A percentile compares a stretch with the other conserved stretches of the same genome.
phyloP scores from a whole-genome alignment of 2,797 vertebrate genomes.

The Gallirallus australis region DNA sequence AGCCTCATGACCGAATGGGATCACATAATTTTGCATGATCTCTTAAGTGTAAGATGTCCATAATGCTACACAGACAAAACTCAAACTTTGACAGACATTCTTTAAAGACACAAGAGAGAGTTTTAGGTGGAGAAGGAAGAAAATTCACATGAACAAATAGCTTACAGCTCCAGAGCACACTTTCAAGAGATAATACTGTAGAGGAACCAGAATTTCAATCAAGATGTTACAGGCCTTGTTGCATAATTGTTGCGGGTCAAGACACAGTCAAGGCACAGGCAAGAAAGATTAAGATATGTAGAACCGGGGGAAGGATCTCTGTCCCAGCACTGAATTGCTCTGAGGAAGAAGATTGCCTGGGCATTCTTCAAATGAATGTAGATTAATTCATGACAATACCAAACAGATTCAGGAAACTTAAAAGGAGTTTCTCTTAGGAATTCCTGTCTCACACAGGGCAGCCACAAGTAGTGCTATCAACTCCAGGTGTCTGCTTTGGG shows the following conservation, averaged over 20 bases:
- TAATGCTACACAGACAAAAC: not conserved
- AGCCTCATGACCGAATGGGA: not conserved
- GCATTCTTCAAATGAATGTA: not conserved
- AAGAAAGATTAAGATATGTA: fast-evolving
- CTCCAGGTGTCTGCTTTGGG: not conserved
- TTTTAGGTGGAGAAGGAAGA: not conserved
- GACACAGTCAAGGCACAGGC: not conserved
- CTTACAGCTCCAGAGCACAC: not conserved
- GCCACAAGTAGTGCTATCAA: not conserved
- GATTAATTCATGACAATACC: not conserved
- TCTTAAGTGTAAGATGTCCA: not conserved
- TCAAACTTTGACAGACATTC: not conserved
- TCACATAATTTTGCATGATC: not conserved
- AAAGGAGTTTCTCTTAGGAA: not conserved
- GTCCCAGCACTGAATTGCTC: not conserved
- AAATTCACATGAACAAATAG: not conserved
- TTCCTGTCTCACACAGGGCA: not conserved
- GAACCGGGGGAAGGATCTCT: not conserved
- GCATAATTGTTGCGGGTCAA: not conserved
- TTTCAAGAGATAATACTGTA: not conserved
- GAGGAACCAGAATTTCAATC: not conserved
- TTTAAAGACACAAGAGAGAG: not conserved
- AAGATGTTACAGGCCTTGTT: not conserved
- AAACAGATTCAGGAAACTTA: not conserved
- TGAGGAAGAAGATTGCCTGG: not conserved